These are phyloP conservation scores for Ochropleura leucogaster DNA, from an alignment of 2,888 invertebrate species.

Conservation along the genomic window DNA sequence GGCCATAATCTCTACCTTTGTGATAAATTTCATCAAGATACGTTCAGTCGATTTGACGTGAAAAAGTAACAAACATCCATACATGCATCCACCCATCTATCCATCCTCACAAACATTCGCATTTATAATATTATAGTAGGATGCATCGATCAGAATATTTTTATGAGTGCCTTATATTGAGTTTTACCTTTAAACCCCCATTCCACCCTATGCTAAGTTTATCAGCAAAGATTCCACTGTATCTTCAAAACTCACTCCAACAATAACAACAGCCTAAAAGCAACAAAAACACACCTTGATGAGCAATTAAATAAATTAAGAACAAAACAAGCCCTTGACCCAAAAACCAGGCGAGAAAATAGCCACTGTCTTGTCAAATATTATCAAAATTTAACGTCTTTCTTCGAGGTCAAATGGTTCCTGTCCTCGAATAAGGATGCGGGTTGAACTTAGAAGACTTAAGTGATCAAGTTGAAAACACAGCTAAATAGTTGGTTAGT, in stretches of 20 bases:
- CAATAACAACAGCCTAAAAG: neutral
- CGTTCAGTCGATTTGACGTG: too few relatives aligned
- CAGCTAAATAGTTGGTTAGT: slow-evolving; percentile 58
- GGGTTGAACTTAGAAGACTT: slow-evolving; percentile 34
- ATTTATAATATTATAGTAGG: too few relatives aligned
- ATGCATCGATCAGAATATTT: too few relatives aligned
- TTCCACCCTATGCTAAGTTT: neutral
- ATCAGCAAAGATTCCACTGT: neutral
- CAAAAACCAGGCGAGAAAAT: slow-evolving; percentile 1
- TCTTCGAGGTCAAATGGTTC: slow-evolving; percentile 8
- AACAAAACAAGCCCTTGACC: slow-evolving; percentile 24
- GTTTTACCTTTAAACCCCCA: too few relatives aligned
- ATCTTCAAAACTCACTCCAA: neutral
- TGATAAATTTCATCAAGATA: too few relatives aligned
- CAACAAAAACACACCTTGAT: slow-evolving; percentile 17
- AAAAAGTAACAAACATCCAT: too few relatives aligned
- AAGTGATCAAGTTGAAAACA: slow-evolving; percentile 58
- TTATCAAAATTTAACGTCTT: slow-evolving; percentile 37
- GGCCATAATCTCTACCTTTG: too few relatives aligned
- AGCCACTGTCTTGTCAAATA: slow-evolving; percentile 28
- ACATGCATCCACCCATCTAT: too few relatives aligned
- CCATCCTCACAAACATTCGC: too few relatives aligned
- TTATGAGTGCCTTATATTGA: too few relatives aligned
- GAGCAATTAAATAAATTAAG: slow-evolving; percentile 30
- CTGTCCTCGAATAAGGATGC: slow-evolving; percentile 56